Evolutionary conservation across 2,797 vertebrate genomes (phyloP), one percentile per base, ranked within the genome.

Genomic region (Lindbergichthys nudifrons): DNA sequence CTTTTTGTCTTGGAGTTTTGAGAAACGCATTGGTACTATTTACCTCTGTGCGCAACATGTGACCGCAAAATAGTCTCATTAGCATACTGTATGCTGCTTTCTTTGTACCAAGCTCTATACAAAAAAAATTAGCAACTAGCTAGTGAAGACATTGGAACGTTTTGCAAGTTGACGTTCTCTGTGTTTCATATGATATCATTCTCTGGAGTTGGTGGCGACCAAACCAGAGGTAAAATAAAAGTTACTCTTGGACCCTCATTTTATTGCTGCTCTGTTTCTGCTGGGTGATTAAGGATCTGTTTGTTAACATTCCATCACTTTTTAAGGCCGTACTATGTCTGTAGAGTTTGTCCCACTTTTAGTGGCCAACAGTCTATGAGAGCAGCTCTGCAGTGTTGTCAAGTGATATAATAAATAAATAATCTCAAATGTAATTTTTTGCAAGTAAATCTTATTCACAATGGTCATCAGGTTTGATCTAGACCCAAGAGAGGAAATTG

Each of bases 401-500:
- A 65, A 12, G 5, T 41, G 23, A 56, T 47, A 68, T 0, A 42
- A 16, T 32, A 47, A 47, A 11, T 46, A 18, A 21, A 30, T 18
- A 9, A 41, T 12, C 18, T 65, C 18, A 58, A 32, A 56, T 4
- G 3, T 65, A 14, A 68, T 69, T 41, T 63, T 62, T 71, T 56
- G 36, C 53, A 14, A 58, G 41, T 36, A 2, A 59, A 65, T 13
- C 41, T 10, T 4, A 70, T 59, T 51, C 36, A 21, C 15, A 42
- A 46, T 0, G 36, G 58, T 67, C 12, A 15, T 78, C 39, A 47
- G 57, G 9, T 64, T 41, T 58, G 15, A 80, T 58, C 30, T 18
- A 57, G 16, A 64, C 62, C 30, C 42, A 16, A 3, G 13, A 63
- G 2, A 23, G 65, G 73, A 83, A 83, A 8, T 65, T 60, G 46